Evolutionary conservation across 2,113 vertebrate species (phyloP), one percentile per base, ranked within the genome.

Genomic region (Centropristis striata): DNA sequence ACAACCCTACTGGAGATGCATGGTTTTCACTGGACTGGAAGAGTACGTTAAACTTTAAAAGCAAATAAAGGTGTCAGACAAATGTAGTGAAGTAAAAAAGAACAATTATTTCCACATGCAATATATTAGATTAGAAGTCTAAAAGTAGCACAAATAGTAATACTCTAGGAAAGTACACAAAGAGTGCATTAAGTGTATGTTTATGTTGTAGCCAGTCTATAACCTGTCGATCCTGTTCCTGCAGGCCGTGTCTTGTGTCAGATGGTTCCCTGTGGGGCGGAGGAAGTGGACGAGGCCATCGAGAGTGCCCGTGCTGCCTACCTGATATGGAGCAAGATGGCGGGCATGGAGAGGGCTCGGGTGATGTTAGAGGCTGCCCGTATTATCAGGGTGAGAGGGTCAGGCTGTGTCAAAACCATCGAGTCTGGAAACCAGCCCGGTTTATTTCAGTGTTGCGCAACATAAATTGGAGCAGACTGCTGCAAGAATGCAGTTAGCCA

Each of bases 361-460:
- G 88, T 99, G 71, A 93, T 99, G 93, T 88, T 98, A 3, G 97
- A 99, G 88, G 98, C 98, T 15, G 98, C 98, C 21, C 96, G 96
- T 18, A 96, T 99, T 16, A 98, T 99, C 4, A 95, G 96, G 95
- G 98, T 99, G 88, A 89, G 89, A 0, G 0, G 0, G 3, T 0
- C 20, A 2, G 7, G 1, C 13, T 44, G 37, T 10, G 25, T 13
- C 20, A 25, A 8, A 3, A 4, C 2, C 0, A 2, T 9, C 9
- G 15, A 53, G 0, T 0, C 23, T 39, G 37, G 12, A 32, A 16
- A 27, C 8, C 1, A 9, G 63, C 28, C 14, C 1, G 0, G 28
- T 15, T 44, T 8, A 14, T 63, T 27, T 59, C 18, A 14, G 39
- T 27, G 65, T 87, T 90, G 41, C 0, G 2, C 70, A 87, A 80